These are phyloP conservation scores for Siderastrea siderea DNA, from an alignment of 92 coral and sea anemone genomes.

Conservation along the genomic window DNA sequence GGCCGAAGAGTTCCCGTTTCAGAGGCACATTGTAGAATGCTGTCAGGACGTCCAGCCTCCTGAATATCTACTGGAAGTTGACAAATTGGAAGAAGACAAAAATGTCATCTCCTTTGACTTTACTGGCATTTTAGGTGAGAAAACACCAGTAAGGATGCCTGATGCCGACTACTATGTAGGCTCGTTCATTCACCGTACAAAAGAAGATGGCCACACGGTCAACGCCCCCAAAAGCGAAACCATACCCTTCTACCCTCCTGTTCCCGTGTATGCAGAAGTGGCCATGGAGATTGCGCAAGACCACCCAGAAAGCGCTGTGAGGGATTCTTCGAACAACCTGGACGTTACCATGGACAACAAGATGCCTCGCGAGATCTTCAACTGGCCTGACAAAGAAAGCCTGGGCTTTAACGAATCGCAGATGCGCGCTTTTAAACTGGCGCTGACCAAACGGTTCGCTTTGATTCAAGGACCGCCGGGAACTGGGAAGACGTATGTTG, in stretches of 20 bases:
- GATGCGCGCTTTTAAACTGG: slow-evolving; percentile 85
- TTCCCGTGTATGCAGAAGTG: neutral
- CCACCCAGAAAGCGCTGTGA: neutral
- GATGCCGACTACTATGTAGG: too few species aligned
- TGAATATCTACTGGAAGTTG: slow-evolving; percentile 30
- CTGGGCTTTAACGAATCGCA: slow-evolving; percentile 92
- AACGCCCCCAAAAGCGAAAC: neutral
- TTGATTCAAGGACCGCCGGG: slow-evolving; percentile 99
- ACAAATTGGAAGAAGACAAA: neutral
- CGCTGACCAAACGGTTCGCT: slow-evolving; percentile 86
- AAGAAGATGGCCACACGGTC: neutral
- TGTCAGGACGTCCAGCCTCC: slow-evolving; percentile 68
- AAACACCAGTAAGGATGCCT: too few species aligned
- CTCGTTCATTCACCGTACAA: neutral
- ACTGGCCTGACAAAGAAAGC: slow-evolving; percentile 88
- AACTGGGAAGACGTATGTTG: slow-evolving; percentile 96
- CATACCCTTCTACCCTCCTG: neutral
- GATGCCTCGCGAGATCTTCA: slow-evolving; percentile 21
- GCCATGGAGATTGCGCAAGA: neutral
- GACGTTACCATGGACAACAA: slow-evolving; percentile 15
- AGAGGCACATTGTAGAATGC: slow-evolving; percentile 84
- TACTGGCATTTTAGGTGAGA: neutral
- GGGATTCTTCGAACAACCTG: neutral
- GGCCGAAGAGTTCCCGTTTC: slow-evolving; percentile 77
- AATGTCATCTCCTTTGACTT: slow-evolving; percentile 35